phyloP scores from a whole-genome alignment of 2,797 vertebrate species.

The Balearica regulorum region DNA sequence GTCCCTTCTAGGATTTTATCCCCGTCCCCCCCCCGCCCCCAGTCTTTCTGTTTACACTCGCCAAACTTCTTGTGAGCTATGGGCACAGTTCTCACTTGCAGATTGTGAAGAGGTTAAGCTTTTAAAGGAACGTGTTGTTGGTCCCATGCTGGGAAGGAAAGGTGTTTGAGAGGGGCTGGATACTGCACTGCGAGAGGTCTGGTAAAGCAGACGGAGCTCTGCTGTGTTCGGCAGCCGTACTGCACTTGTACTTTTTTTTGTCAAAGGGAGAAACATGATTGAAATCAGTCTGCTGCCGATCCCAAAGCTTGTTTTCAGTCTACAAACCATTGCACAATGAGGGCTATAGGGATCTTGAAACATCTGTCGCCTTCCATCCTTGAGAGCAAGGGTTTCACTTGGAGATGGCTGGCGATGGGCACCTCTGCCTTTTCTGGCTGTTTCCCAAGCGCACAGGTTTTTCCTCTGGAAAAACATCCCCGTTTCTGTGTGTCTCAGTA shows the following conservation, averaged over 20 bases:
- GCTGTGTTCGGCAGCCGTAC: not conserved
- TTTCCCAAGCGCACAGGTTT: not conserved
- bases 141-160: not conserved
- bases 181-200: not conserved
- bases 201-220: not conserved
- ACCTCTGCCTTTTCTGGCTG: not conserved
- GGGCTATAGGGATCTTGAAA: not conserved
- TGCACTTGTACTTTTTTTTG: not conserved
- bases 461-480: not conserved
- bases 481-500: not conserved
- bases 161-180: not conserved
- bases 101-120: not conserved
- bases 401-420: not conserved
- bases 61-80: not conserved
- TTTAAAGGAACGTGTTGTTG: not conserved
- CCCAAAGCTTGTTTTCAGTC: not conserved
- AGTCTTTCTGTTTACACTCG: slow-evolving; percentile 7
- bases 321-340: not conserved
- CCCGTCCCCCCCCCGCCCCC: not conserved
- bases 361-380: not conserved
- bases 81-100: not conserved
- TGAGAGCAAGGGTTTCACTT: not conserved
- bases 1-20: not conserved
- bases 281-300: not conserved
- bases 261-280: not conserved